A percentile compares a stretch with the other conserved stretches of the same genome.
These are phyloP conservation scores for Chanos chanos DNA, from an alignment of 2,797 vertebrate species.

Conservation along the genomic window DNA sequence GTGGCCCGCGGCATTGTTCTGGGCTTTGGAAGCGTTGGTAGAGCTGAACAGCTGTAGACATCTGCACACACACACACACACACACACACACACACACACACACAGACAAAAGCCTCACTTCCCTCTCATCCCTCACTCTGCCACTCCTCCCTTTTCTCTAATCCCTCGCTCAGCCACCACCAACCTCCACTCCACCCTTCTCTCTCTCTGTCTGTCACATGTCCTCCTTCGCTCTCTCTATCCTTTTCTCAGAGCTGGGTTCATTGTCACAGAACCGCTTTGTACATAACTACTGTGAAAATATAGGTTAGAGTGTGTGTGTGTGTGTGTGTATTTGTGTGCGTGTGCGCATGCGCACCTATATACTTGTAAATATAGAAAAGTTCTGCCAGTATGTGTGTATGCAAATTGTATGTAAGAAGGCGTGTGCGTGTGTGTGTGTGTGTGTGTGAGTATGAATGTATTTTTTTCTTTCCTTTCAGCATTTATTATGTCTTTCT, in stretches of 20 bases:
- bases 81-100: slow-evolving; percentile 33
- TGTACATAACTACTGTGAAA: too few relatives aligned
- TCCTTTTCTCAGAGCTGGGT: too few relatives aligned
- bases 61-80: slow-evolving; percentile 33
- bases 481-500: slow-evolving; percentile 3
- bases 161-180: too few relatives aligned
- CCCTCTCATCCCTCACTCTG: too few relatives aligned
- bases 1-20: slow-evolving; percentile 23
- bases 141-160: too few relatives aligned
- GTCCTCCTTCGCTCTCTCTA: too few relatives aligned
- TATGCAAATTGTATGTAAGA: not conserved
- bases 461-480: slow-evolving; percentile 24
- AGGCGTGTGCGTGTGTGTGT: slow-evolving; percentile 12
- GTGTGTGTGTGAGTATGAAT: slow-evolving; percentile 6
- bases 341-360: too few relatives aligned
- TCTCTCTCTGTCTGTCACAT: too few relatives aligned
- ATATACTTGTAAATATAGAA: not conserved
- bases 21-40: slow-evolving; percentile 55
- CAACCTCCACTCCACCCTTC: too few relatives aligned
- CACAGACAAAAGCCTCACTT: not conserved
- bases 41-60: slow-evolving; percentile 62
- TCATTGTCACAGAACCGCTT: too few relatives aligned
- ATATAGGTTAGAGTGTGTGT: not conserved
- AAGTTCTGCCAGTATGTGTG: too few relatives aligned
- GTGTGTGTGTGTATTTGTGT: slow-evolving; percentile 5